A percentile compares a stretch with the other conserved stretches of the same genome.
Evolutionary conservation across 2,888 invertebrate genomes (phyloP).

Genomic region (Leptinotarsa juncta): DNA sequence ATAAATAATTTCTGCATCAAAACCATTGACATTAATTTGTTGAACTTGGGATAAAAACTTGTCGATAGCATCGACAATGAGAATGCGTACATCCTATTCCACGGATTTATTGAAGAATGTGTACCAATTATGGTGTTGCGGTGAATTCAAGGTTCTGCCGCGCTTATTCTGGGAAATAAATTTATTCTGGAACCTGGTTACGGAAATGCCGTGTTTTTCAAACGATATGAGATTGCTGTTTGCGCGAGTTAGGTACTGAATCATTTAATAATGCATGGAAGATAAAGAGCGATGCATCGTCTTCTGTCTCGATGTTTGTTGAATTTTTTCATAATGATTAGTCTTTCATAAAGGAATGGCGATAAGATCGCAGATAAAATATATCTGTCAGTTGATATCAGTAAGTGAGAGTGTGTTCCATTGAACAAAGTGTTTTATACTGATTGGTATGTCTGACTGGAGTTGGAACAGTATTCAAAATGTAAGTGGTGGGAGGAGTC

Average conservation of each 20-base stretch:
- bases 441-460: not conserved
- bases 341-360: not conserved
- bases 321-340: constrained; percentile 1
- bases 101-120: constrained; percentile 17
- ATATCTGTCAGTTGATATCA: not conserved
- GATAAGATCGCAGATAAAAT: constrained; percentile 9
- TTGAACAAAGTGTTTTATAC: not conserved
- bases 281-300: constrained; percentile 11
- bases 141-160: constrained; percentile 17
- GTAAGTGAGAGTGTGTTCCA: not conserved
- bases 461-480: constrained; percentile 4
- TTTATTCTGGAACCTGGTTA: constrained; percentile 11
- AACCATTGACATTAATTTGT: constrained; percentile 5
- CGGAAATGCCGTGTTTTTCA: constrained; percentile 16
- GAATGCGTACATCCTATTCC: constrained; percentile 16
- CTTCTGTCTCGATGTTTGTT: not conserved
- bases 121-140: constrained; percentile 13
- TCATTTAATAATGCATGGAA: not conserved
- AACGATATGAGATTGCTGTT: constrained; percentile 9
- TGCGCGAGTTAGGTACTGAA: constrained; percentile 11
- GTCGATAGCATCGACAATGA: constrained; percentile 11
- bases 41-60: constrained; percentile 12
- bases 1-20: constrained; percentile 3
- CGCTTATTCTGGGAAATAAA: constrained; percentile 5
- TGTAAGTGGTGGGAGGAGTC: not conserved